Base-by-base conservation (phyloP, 2,797 vertebrate genomes). In the Lycodopsis pacificus region DNA sequence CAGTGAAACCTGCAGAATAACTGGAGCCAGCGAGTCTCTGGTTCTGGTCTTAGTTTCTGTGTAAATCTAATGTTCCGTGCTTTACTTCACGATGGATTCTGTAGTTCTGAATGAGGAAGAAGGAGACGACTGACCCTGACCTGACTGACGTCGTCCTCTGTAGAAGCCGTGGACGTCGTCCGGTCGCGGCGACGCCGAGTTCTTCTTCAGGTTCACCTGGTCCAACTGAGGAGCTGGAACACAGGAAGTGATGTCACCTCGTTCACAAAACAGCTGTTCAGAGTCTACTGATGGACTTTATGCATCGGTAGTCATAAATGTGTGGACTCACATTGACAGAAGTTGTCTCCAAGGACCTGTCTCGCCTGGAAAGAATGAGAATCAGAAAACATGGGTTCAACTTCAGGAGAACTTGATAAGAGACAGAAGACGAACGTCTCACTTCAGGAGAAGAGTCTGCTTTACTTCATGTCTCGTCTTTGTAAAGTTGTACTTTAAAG, bases 271-370 rank as follows among this genome's bases (percentile, higher is more conserved):
- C 9, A 9, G 36, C 32, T 42, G 4, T 20, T 15, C 15, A 44
- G 14, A 44, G 42, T 17, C 6, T 11, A 0, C 1, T 12, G 12
- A 0, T 44, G 42, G 13, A 42, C 10, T 42, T 42, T 42, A 14
- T 42, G 42, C 44, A 46, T 46, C 15, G 7, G 20, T 19, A 48
- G 17, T 3, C 4, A 4, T n/a, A 9, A 61, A 40, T 20, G 46
- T 14, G 57, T 7, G 56, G 49, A 94, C 97, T 96, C 89, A 97
- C 97, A 93, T 53, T 95, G 95, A 84, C 95, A 95, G 85, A 93
- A 95, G 92, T 88, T 95, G 89, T 97, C 97, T 78, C 97, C 94
- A 53, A 98, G 94, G 67, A 97, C 96, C 82, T 98, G 97, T 65
- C 96, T 95, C 20, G 97, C 97, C 97, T 97, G 88, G 30, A 87